Evolutionary conservation across 2,888 invertebrate species (phyloP), one percentile per base, ranked within the genome.

Genomic region (Tricholauxania praeusta): DNA sequence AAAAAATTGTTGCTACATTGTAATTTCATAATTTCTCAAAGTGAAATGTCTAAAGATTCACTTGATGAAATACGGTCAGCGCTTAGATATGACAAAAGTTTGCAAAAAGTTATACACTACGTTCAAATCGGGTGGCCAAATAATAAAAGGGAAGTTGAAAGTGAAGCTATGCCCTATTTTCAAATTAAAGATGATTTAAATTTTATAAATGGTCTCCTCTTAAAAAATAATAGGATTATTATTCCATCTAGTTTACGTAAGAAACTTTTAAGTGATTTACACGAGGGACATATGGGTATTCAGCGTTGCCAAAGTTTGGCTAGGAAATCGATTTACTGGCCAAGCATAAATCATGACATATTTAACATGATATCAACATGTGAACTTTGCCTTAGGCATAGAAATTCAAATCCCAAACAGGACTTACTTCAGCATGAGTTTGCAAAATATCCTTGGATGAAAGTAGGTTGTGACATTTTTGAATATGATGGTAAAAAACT

Each of bases 1-100:
- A 70, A 73, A 51, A 74, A 76, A 2, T 22, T 79, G 19, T n/a
- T 49, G n/a, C 53, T 75, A 3, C 75, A 77, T 71, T 78, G 76
- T 32, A 72, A 76, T 52, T 72, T 77, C 57, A 52, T 77, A 65
- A 67, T 71, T 12, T 47, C 74, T 10, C 60, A 55, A 17, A 52
- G 70, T 51, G 19, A 15, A 15, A 12, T 69, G 7, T 15, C 69
- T 12, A 17, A 65, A 39, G 52, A 14, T n/a, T 14, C 15, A 15
- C 8, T 71, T 22, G 52, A 62, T 19, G n/a, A 71, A 71, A 68
- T 72, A 17, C 22, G 4, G 10, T 39, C 39, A 8, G n/a, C 3
- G 2, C 39, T 60, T n/a, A 28, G 28, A 28, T 39, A 8, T 22
- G 60, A 60, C 22, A 8, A 60, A 39, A 39, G 10, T 22, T 28